Conservation (phyloP, 2,797 vertebrate genomes). For the Neosilurus hyrtlii region DNA sequence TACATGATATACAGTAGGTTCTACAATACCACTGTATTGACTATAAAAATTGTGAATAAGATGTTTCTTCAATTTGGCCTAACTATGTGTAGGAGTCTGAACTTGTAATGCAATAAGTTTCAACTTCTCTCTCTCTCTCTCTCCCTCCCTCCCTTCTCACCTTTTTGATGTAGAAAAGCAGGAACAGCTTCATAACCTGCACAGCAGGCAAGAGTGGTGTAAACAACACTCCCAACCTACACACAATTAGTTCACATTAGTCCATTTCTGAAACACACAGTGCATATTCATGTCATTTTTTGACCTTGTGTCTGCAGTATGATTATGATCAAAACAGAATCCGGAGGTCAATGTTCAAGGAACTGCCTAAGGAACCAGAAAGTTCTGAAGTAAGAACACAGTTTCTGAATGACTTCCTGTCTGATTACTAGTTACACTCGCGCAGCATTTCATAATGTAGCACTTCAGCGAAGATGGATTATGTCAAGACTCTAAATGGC, state of each 20-base stretch:
- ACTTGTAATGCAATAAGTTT: background rate
- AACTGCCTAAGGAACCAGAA: background rate
- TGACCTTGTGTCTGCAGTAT: background rate
- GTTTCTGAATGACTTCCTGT: background rate
- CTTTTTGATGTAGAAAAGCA: constrained; percentile 92
- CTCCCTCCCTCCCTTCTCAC: no score
- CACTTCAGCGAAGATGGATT: background rate
- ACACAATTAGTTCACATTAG: constrained; percentile 30
- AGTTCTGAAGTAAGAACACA: background rate
- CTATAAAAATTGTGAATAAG: background rate
- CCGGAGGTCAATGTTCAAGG: background rate
- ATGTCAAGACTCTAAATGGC: background rate
- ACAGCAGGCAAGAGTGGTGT: constrained; percentile 82
- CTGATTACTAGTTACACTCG: background rate
- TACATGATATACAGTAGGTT: background rate
- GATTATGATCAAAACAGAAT: background rate
- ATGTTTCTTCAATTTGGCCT: background rate
- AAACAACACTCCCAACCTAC: constrained; percentile 88
- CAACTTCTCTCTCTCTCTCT: no score
- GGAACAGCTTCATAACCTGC: constrained; percentile 84
- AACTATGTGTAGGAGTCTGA: background rate
- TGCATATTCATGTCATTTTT: background rate
- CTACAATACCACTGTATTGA: background rate
- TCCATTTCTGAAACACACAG: background rate
- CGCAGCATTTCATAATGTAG: background rate